Evolutionary conservation across 2,888 invertebrate species (phyloP).

Genomic region (Amphipyra tragopoginis): DNA sequence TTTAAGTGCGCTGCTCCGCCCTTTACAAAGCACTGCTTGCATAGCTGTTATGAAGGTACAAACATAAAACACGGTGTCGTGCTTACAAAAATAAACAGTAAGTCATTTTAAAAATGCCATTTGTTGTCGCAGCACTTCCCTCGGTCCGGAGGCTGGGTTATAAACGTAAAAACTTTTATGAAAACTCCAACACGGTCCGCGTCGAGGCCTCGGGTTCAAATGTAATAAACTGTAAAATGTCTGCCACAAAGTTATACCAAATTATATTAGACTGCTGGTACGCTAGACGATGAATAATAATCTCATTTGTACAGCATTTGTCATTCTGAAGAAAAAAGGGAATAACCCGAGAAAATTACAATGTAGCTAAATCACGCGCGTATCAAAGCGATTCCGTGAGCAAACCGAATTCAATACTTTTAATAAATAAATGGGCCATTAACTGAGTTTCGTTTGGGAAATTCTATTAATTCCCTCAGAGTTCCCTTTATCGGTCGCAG

Average conservation of each 20-base stretch:
- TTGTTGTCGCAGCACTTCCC: slow-evolving; percentile 71
- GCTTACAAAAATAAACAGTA: slow-evolving; percentile 70
- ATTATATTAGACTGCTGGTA: slow-evolving; percentile 70
- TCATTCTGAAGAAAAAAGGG: slow-evolving; percentile 24
- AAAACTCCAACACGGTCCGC: slow-evolving; percentile 70
- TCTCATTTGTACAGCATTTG: slow-evolving; percentile 55
- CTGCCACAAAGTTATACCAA: slow-evolving; percentile 69
- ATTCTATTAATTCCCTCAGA: slow-evolving; percentile 69
- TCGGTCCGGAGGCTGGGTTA: slow-evolving; percentile 64
- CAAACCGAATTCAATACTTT: slow-evolving; percentile 64
- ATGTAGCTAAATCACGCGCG: slow-evolving; percentile 47
- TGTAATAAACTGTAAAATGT: slow-evolving; percentile 81
- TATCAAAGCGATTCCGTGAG: slow-evolving; percentile 50
- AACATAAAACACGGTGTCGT: slow-evolving; percentile 65
- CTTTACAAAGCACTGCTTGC: slow-evolving; percentile 59
- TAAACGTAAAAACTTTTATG: slow-evolving; percentile 86
- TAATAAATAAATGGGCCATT: slow-evolving; percentile 71
- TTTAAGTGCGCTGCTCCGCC: slow-evolving; percentile 54
- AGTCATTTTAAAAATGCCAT: slow-evolving; percentile 73
- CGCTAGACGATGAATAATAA: slow-evolving; percentile 59
- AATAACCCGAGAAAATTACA: slow-evolving; percentile 39
- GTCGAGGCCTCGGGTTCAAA: slow-evolving; percentile 68
- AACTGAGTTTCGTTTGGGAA: slow-evolving; percentile 67
- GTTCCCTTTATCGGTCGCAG: slow-evolving; percentile 55
- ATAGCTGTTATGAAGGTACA: slow-evolving; percentile 60